phyloP scores from a whole-genome alignment of 1,140 invertebrate species.

The Lordiphosa clarofinis region DNA sequence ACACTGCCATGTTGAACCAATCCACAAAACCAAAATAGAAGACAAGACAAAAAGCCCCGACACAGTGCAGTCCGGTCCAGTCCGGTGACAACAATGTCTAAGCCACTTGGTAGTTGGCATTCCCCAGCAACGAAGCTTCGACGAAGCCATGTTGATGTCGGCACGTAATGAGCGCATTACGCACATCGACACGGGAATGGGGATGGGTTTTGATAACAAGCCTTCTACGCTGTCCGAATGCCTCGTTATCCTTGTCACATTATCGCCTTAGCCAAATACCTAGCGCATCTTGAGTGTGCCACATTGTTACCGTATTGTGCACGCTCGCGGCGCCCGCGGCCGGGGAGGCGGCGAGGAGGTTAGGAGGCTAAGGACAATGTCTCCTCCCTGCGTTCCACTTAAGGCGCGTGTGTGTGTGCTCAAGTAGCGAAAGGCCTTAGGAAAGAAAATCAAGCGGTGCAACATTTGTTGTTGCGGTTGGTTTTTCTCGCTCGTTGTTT shows the following conservation, averaged over 20 bases:
- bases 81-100: conserved; percentile 1
- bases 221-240: conserved; percentile 29
- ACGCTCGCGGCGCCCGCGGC: conserved; percentile 19
- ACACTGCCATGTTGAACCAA: conserved; percentile 60
- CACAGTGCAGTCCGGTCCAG: neutral
- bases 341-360: no score
- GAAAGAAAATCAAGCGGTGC: conserved; percentile 65
- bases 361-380: conserved; percentile 17
- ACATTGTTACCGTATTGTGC: conserved; percentile 67
- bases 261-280: conserved; percentile 73
- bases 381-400: conserved; percentile 17
- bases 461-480: conserved; percentile 47
- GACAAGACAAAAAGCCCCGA: conserved; percentile 4
- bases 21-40: conserved; percentile 39
- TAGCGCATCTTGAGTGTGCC: conserved; percentile 64
- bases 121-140: conserved; percentile 11
- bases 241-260: conserved; percentile 75
- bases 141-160: conserved; percentile 54
- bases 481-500: conserved; percentile 3
- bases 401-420: conserved; percentile 50
- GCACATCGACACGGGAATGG: conserved; percentile 35
- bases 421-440: conserved; percentile 70
- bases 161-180: conserved; percentile 76
- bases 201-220: conserved; percentile 49
- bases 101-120: conserved; percentile 45